Evolutionary conservation across 2,113 vertebrate genomes (phyloP), one percentile per base, ranked within the genome.

Genomic region (Neolamprologus devosi): DNA sequence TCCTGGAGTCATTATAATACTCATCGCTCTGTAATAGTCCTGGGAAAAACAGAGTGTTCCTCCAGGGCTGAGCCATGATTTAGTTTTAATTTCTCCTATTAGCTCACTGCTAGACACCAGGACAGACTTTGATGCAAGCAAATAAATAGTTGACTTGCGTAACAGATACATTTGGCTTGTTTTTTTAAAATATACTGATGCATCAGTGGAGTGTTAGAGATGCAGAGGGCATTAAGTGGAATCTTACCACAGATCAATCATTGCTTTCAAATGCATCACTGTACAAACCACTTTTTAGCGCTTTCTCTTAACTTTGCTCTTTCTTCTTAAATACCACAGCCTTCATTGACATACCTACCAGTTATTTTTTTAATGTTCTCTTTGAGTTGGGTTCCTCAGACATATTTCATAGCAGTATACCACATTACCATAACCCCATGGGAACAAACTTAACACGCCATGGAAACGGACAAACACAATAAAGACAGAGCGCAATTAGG

Each of bases 361-460:
- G 80, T 86, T 92, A 89, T 92, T 91, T 92, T 94, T 94, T 91
- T 84, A 23, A 89, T 89, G 81, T 91, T 54, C 54, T 51, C 80
- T 63, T 51, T 84, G 86, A 80, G 42, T 94, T 82, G 45, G 16
- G 65, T 91, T 94, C 80, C 81, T 91, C 88, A 92, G 28, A 78
- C 80, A 79, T 42, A 88, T 92, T 92, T 95, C 80, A 53, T 81
- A 88, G 87, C 9, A 86, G 83, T 91, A 85, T 42, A 93, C 92
- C 91, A 82, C 91, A 90, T 90, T 90, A 93, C 86, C 94, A 92
- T 91, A 93, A 95, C 91, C 92, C 91, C 84, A 80, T 51, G 83
- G 86, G 87, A 92, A 53, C 75, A 86, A 88, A 92, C 85, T 26
- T 40, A 79, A 83, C 68, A 91, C 88, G 93, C 88, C 88, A 75